Evolutionary conservation across 2,797 vertebrate species (phyloP).

Genomic region (Notolepis coatsorum): DNA sequence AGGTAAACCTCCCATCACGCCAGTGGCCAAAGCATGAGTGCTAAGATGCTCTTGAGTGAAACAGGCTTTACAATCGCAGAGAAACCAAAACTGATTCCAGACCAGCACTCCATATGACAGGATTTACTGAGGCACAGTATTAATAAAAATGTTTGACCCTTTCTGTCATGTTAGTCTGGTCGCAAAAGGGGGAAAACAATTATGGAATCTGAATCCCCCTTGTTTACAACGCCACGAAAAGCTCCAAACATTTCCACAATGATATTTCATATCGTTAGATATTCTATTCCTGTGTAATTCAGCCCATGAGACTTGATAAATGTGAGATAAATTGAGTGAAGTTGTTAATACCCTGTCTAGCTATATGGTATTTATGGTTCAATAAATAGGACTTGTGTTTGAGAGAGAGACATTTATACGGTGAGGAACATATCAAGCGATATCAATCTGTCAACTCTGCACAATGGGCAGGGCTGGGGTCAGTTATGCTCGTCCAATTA

Average conservation of each 20-base stretch:
- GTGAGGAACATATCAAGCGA: background rate
- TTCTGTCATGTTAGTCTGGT: no score
- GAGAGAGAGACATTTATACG: slow-evolving; percentile 9
- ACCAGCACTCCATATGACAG: background rate
- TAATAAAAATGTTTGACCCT: no score
- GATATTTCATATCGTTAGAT: no score
- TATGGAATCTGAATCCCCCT: no score
- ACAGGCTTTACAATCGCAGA: background rate
- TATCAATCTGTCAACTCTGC: slow-evolving; percentile 10
- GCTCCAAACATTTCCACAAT: no score
- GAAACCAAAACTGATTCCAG: background rate
- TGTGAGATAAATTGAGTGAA: background rate
- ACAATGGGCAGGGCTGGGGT: background rate
- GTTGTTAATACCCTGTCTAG: background rate
- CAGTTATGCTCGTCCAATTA: background rate
- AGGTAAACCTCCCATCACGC: no score
- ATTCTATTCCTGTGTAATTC: background rate
- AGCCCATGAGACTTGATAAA: background rate
- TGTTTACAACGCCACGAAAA: no score
- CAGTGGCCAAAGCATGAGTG: slow-evolving; percentile 2
- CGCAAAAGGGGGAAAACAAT: no score
- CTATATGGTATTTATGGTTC: background rate
- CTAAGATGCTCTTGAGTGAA: slow-evolving; percentile 2
- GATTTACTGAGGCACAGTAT: no score
- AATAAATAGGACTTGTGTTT: slow-evolving; percentile 30